Evolutionary conservation across 2,113 vertebrate genomes (phyloP), one percentile per base, ranked within the genome.

Genomic region (Mormyrus iriodes): DNA sequence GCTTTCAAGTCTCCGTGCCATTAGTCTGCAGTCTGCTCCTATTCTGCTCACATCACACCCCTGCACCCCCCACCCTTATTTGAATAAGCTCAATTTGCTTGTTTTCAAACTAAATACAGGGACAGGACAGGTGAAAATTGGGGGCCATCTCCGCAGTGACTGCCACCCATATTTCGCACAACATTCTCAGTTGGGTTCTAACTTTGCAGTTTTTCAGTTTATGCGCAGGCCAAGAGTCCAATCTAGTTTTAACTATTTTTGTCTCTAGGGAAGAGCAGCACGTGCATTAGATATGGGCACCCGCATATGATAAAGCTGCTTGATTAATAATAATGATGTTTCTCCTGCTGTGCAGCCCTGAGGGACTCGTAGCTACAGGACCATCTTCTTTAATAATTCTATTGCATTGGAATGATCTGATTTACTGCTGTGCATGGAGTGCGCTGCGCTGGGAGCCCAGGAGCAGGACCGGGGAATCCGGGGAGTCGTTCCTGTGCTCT

Each of bases 241-340:
- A 86, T 86, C 49, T 86, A 86, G 85, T 86, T 86, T 52, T 53
- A 53, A 53, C 27, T 86, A 86, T 55, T 55, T 55, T 86, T 86
- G 85, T 86, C 49, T 35, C 85, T 35, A 86, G 85, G 85, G 85
- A 52, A 53, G 51, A 86, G 24, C 10, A 19, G 15, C 27, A 27
- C 35, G 85, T 35, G 49, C 49, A 35, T 86, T 86, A 53, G 49
- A 86, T 35, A 35, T 53, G 49, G 51, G 85, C 4, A 31, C 27
- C 46, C 15, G 51, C 85, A 39, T 53, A 5, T 86, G 85, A 86
- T 86, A 53, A 86, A 86, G 51, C 31, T 48, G 51, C n/a, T 53
- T 86, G 85, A 86, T 86, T 86, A 86, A 86, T 86, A 86, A 86
- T 86, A 86, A 86, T 86, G 85, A 53, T 86, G 48, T 86, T 86